phyloP scores from a whole-genome alignment of 2,888 invertebrate species.

The Myopa testacea region DNA sequence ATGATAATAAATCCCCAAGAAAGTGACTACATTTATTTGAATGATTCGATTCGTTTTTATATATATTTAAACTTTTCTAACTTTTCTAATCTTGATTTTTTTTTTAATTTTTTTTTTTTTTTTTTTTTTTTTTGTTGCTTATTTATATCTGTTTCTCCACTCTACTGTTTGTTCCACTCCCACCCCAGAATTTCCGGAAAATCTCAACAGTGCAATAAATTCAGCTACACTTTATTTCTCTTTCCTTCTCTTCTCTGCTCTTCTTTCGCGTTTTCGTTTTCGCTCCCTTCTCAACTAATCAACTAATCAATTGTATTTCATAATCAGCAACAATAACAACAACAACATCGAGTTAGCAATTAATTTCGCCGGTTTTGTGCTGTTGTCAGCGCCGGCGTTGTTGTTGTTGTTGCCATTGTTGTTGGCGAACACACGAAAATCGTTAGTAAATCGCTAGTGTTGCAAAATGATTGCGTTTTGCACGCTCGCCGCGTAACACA shows the following conservation, averaged over 20 bases:
- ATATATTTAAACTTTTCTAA: too few relatives aligned
- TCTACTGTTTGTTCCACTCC: too few relatives aligned
- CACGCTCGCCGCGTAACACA: conserved; percentile 7
- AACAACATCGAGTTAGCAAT: not conserved
- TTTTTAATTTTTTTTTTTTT: too few relatives aligned
- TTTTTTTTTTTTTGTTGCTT: too few relatives aligned
- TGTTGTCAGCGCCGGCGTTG: not conserved
- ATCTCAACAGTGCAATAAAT: too few relatives aligned
- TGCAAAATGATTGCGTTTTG: not conserved
- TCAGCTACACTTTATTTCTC: too few relatives aligned
- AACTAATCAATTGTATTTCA: not conserved
- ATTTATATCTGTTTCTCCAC: too few relatives aligned
- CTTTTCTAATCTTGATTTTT: too few relatives aligned
- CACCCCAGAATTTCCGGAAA: too few relatives aligned
- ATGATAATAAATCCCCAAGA: too few relatives aligned
- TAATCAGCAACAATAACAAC: conserved; percentile 6
- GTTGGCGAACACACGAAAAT: not conserved
- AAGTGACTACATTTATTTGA: too few relatives aligned
- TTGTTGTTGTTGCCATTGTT: not conserved
- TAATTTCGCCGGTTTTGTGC: not conserved
- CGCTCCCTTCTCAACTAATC: not conserved
- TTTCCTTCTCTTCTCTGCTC: not conserved
- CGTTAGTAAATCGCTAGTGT: not conserved
- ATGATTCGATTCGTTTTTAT: too few relatives aligned
- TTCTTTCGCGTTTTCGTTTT: not conserved